Conservation (phyloP, 2,797 vertebrate species). For the Podargus strigoides region DNA sequence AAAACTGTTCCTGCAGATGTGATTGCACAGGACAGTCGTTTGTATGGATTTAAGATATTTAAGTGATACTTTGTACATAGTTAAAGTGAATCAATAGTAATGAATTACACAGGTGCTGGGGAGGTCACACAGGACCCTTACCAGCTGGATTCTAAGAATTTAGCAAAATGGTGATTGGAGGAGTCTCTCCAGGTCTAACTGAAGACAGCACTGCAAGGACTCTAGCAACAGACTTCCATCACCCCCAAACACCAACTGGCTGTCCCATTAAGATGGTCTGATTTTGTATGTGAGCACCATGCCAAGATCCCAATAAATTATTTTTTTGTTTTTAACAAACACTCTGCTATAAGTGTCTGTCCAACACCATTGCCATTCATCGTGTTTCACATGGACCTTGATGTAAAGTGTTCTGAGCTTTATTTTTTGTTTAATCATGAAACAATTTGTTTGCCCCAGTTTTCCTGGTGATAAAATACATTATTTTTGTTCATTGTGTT, state of each 20-base stretch:
- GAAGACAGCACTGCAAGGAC: background rate
- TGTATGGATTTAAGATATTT: background rate
- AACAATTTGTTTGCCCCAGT: background rate
- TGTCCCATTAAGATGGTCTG: background rate
- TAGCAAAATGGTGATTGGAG: background rate
- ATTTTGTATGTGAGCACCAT: background rate
- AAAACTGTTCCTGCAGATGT: background rate
- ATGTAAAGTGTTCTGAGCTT: background rate
- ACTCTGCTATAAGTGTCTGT: background rate
- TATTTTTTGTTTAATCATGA: background rate
- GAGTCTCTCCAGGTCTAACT: background rate
- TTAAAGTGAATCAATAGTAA: background rate
- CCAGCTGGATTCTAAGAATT: background rate
- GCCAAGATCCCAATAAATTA: background rate
- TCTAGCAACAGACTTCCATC: background rate
- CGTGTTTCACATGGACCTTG: background rate
- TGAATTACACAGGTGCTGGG: background rate
- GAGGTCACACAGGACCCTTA: background rate
- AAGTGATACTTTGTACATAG: background rate
- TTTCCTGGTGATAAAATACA: background rate
- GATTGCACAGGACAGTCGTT: background rate
- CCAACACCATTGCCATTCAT: background rate
- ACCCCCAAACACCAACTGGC: background rate
- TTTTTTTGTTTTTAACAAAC: background rate
- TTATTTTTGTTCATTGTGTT: background rate